phyloP scores from a whole-genome alignment of 2,113 vertebrate species.

The Actinemys pallida region DNA sequence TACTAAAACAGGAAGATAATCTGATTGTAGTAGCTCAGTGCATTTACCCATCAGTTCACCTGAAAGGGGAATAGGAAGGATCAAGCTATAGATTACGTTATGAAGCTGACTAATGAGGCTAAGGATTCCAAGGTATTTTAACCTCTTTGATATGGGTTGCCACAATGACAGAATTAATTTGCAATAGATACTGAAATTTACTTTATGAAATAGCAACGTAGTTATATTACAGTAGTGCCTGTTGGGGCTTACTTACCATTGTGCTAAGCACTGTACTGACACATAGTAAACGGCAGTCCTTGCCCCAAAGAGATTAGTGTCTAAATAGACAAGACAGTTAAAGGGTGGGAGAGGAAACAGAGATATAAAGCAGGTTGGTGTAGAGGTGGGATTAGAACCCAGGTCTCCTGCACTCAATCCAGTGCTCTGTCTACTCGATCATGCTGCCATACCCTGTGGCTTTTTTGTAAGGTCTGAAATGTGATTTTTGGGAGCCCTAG shows the following conservation, averaged over 20 bases:
- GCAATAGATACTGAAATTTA: neutral
- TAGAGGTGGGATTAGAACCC: neutral
- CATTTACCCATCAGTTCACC: neutral
- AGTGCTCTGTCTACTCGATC: neutral
- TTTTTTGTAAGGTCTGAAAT: neutral
- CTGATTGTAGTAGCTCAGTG: neutral
- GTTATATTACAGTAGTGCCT: neutral
- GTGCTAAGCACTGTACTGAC: neutral
- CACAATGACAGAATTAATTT: neutral
- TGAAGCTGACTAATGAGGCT: neutral
- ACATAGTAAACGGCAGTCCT: neutral
- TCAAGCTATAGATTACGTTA: neutral
- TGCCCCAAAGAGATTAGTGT: neutral
- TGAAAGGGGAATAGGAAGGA: neutral
- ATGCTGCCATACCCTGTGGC: neutral
- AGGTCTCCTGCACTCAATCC: neutral
- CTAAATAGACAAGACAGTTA: neutral
- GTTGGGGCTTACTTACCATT: neutral
- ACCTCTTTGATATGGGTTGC: neutral
- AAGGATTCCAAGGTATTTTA: neutral
- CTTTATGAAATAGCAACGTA: neutral
- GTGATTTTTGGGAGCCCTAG: neutral
- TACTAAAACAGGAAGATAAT: slow-evolving; percentile 5
- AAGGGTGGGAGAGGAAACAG: neutral
- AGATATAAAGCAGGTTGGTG: neutral